Evolutionary conservation across 2,113 vertebrate species (phyloP), one percentile per base, ranked within the genome.

Genomic region (Martes martes): DNA sequence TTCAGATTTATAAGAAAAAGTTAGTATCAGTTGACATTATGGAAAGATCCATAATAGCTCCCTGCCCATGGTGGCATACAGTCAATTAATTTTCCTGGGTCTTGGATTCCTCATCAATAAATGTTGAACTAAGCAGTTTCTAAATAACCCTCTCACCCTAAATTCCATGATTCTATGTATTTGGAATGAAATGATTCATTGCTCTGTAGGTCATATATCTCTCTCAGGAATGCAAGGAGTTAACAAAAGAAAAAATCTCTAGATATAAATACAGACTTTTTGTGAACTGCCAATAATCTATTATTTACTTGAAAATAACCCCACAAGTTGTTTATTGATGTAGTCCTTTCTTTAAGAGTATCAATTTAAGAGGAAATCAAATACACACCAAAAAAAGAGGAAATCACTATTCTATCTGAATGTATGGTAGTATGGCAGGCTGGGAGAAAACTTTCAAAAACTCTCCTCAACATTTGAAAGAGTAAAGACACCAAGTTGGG

Each of bases 71-170:
- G 39, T 91, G 74, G 74, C 36, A 74, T 86, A 84, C 11, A 89
- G 79, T 81, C 80, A 86, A 83, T 96, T 92, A 65, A 92, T 95
- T 85, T 97, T 67, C 57, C 18, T 88, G 59, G 52, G 71, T 88
- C 91, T 89, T 96, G 69, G 21, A 36, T 61, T 95, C 67, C 23
- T 96, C 89, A 91, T 95, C 71, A 85, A 59, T 93, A 97, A 96
- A 91, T 95, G 61, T 94, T 96, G 89, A 92, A 94, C 57, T 76
- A 93, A 91, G 63, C 33, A 94, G 96, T 95, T 98, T 97, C 89
- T 96, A 97, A 97, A 96, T 96, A 96, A 91, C 67, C 81, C 45
- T 95, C 89, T 96, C 89, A 97, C 96, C 89, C 81, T 78, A 93
- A 94, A 96, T 97, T 91, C 94, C 92, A 95, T 91, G 94, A 96